Evolutionary conservation across 1,140 invertebrate species (phyloP).

Genomic region (Lepidurus couesii): DNA sequence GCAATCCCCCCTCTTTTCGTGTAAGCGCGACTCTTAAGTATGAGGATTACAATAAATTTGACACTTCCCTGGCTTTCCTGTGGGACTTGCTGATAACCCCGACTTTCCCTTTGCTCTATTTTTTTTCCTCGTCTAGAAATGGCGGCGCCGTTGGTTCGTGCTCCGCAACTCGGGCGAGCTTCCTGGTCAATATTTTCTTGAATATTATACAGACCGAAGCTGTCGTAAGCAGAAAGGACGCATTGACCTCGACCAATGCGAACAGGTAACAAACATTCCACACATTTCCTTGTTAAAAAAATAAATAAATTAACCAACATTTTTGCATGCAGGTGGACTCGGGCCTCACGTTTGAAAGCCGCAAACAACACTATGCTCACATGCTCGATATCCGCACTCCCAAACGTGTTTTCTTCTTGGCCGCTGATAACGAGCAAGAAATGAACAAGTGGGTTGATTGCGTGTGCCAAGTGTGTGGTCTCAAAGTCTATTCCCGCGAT

Average conservation of each 20-base stretch:
- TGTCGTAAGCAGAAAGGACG: conserved; percentile 80
- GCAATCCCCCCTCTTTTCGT: neutral
- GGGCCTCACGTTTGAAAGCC: conserved; percentile 71
- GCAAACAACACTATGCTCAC: conserved; percentile 71
- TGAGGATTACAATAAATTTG: neutral
- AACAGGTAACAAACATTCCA: conserved; percentile 63
- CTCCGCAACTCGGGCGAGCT: conserved; percentile 80
- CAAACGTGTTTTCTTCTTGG: conserved; percentile 81
- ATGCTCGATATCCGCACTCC: conserved; percentile 86
- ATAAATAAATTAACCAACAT: neutral
- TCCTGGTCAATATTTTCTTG: conserved; percentile 85
- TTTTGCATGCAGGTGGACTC: conserved; percentile 62
- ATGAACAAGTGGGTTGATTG: conserved; percentile 94
- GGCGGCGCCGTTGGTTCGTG: conserved; percentile 88
- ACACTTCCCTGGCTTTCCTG: conserved; percentile 11
- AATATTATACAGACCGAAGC: conserved; percentile 84
- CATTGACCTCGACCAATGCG: conserved; percentile 90
- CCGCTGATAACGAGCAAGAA: conserved; percentile 79
- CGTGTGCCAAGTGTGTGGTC: conserved; percentile 66
- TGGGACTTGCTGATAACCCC: neutral
- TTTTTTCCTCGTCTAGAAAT: conserved; percentile 62
- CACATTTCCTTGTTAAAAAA: conserved; percentile 37
- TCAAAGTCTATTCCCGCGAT: conserved; percentile 68
- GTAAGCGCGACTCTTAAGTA: neutral
- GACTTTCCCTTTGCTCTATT: conserved; percentile 29